A percentile compares a stretch with the other conserved stretches of the same genome.
These are phyloP conservation scores for Steinernema feltiae DNA, from an alignment of 1,140 invertebrate genomes.

Conservation along the genomic window DNA sequence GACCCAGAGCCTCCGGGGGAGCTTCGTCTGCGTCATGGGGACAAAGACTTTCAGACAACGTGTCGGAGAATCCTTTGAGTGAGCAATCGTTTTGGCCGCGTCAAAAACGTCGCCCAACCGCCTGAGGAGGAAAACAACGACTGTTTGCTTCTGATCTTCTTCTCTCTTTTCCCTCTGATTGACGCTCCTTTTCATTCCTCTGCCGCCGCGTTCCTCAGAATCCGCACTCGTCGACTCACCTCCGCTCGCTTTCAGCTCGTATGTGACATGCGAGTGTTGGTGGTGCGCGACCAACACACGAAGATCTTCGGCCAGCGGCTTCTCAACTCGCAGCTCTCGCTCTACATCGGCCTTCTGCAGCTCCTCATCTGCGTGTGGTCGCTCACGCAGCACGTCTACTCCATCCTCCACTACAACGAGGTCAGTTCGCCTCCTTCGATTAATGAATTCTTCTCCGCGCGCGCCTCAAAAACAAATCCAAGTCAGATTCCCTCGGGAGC, in stretches of 20 bases:
- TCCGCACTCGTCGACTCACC: neutral
- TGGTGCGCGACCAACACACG: conserved; percentile 33
- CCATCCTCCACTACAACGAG: conserved; percentile 41
- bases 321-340: conserved; percentile 45
- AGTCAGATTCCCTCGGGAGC: neutral
- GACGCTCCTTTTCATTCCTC: too few relatives aligned
- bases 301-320: conserved; percentile 48
- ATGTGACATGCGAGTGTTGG: conserved; percentile 20
- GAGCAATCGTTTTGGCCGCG: too few relatives aligned
- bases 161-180: too few relatives aligned
- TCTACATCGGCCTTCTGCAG: conserved; percentile 48
- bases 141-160: too few relatives aligned
- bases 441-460: too few relatives aligned
- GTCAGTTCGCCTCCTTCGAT: conserved; percentile 28
- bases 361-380: conserved; percentile 49
- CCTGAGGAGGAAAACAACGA: too few relatives aligned
- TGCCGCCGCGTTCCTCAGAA: neutral
- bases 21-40: too few relatives aligned
- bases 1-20: too few relatives aligned
- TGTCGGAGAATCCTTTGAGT: too few relatives aligned
- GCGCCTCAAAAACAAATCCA: neutral
- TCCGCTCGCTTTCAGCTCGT: conserved; percentile 13
- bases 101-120: too few relatives aligned
- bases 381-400: conserved; percentile 50
- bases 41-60: too few relatives aligned